A percentile compares a stretch with the other conserved stretches of the same genome.
These are phyloP conservation scores for Anthonomus grandis DNA, from an alignment of 1,140 invertebrate species.

Conservation along the genomic window DNA sequence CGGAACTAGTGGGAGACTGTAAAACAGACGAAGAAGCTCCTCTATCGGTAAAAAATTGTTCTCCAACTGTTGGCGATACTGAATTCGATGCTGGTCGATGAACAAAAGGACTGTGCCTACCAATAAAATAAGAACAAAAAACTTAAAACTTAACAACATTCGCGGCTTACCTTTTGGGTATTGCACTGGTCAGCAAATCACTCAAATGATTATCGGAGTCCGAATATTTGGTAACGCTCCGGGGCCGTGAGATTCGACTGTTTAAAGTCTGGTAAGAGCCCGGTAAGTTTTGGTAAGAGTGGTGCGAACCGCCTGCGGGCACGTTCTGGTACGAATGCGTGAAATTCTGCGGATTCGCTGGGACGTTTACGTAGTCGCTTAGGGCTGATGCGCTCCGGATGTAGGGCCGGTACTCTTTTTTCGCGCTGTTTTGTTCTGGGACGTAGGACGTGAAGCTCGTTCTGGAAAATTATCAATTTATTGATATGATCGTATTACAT, in stretches of 20 bases:
- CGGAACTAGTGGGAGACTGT: conserved; percentile 31
- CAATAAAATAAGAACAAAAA: conserved; percentile 8
- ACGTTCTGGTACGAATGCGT: conserved; percentile 22
- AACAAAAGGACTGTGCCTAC: conserved; percentile 36
- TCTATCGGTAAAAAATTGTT: conserved; percentile 27
- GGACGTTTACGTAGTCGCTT: conserved; percentile 45
- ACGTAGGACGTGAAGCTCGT: conserved; percentile 27
- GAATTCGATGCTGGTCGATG: conserved; percentile 36
- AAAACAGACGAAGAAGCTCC: conserved; percentile 18
- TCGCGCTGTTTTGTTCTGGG: conserved; percentile 14
- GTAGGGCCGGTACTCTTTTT: conserved; percentile 38
- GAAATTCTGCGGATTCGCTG: conserved; percentile 16
- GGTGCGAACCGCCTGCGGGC: conserved; percentile 14
- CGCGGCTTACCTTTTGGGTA: conserved; percentile 21
- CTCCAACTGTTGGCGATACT: conserved; percentile 35
- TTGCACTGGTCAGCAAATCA: conserved; percentile 35
- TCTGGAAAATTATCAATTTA: conserved; percentile 18
- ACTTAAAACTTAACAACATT: neutral
- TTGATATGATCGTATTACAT: too few relatives aligned
- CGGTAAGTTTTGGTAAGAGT: conserved; percentile 21
- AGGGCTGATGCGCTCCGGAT: conserved; percentile 39
- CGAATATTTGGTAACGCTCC: conserved; percentile 30
- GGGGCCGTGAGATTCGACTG: conserved; percentile 36
- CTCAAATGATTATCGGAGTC: conserved; percentile 40
- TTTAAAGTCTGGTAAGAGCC: conserved; percentile 39